Evolutionary conservation across 2,797 vertebrate species (phyloP).

Genomic region (Salarias fasciatus): DNA sequence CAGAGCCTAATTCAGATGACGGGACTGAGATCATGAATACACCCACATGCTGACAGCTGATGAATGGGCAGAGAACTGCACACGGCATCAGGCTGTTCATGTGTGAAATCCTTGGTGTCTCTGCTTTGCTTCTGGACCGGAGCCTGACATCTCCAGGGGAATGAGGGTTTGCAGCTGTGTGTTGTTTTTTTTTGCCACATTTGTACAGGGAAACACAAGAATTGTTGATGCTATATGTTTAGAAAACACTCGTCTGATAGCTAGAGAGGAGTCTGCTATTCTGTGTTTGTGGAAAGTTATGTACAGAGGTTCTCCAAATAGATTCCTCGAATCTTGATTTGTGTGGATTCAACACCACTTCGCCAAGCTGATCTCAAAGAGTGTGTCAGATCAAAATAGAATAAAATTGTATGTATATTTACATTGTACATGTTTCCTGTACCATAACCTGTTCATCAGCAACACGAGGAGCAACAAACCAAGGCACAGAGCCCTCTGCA

Average conservation of each 20-base stretch:
- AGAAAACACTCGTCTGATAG: slow-evolving; percentile 62
- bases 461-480: too few relatives aligned
- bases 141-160: slow-evolving; percentile 28
- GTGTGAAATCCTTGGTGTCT: slow-evolving; percentile 36
- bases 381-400: too few relatives aligned
- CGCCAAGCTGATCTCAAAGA: too few relatives aligned
- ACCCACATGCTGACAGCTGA: slow-evolving; percentile 15
- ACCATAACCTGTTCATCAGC: too few relatives aligned
- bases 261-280: not conserved
- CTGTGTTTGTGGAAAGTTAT: too few relatives aligned
- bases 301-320: too few relatives aligned
- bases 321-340: too few relatives aligned
- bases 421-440: too few relatives aligned
- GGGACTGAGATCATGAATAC: slow-evolving; percentile 13
- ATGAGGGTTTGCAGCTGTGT: slow-evolving; percentile 40
- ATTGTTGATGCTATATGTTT: slow-evolving; percentile 5
- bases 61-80: slow-evolving; percentile 22
- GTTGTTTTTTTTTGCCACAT: slow-evolving; percentile 77
- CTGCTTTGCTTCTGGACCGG: slow-evolving; percentile 22
- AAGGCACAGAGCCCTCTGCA: too few relatives aligned
- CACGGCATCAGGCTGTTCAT: slow-evolving; percentile 14
- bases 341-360: too few relatives aligned
- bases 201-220: slow-evolving; percentile 44
- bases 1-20: slow-evolving; percentile 29
- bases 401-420: too few relatives aligned